Conservation (phyloP, 2,888 invertebrate species). For the Dryococelus australis region DNA sequence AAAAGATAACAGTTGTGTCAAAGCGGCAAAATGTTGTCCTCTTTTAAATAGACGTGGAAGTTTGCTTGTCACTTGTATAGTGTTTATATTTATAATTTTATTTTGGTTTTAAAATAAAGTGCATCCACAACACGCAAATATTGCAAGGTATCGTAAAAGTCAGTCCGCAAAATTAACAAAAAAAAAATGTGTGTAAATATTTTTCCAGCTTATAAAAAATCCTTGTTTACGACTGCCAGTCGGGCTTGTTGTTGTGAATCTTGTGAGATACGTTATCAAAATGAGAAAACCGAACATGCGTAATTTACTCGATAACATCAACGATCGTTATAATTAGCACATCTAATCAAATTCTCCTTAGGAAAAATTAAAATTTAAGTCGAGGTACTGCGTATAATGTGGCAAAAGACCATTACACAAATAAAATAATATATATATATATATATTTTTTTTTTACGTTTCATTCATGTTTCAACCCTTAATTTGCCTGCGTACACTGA, state of each 20-base stretch:
- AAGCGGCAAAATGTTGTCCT: background rate
- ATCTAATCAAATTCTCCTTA: background rate
- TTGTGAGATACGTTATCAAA: background rate
- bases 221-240: background rate
- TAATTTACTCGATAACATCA: background rate
- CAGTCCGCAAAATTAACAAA: background rate
- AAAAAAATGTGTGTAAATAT: background rate
- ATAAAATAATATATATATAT: too few relatives aligned
- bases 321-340: background rate
- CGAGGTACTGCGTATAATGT: too few relatives aligned
- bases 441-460: too few relatives aligned
- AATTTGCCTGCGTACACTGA: too few relatives aligned
- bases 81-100: background rate
- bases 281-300: background rate
- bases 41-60: conserved; percentile 1
- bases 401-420: too few relatives aligned
- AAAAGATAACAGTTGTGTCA: background rate
- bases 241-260: background rate
- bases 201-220: background rate
- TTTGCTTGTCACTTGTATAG: background rate
- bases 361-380: too few relatives aligned
- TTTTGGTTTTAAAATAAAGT: background rate
- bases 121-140: background rate
- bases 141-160: background rate
- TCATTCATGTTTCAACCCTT: too few relatives aligned